A percentile compares a stretch with the other conserved stretches of the same genome.
Evolutionary conservation across 37 sponge, comb jelly and placozoan species (phyloP).

Genomic region (Eunapius fragilis): DNA sequence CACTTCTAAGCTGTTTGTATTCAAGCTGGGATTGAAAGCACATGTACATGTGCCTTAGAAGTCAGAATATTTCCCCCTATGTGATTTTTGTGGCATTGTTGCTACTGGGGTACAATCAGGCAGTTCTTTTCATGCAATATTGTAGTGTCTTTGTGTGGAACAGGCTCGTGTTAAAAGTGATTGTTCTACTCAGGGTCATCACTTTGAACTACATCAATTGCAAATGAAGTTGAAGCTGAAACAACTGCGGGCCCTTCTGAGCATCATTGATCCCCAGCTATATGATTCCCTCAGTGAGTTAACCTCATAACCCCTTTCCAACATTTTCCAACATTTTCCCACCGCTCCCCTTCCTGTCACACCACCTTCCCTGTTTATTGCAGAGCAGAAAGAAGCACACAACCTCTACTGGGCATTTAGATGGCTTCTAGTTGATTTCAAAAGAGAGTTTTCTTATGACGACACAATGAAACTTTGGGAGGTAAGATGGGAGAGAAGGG

Average conservation of each 20-base stretch:
- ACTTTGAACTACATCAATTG: constrained; percentile 85
- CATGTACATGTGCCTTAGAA: too few relatives aligned
- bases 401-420: constrained; percentile 93
- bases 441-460: constrained; percentile 83
- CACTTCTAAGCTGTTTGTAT: too few relatives aligned
- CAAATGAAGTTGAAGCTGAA: constrained; percentile 69
- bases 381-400: constrained; percentile 76
- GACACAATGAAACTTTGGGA: constrained; percentile 88
- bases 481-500: constrained; percentile 28
- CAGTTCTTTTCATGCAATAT: too few relatives aligned
- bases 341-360: too few relatives aligned
- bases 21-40: too few relatives aligned
- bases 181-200: constrained; percentile 30
- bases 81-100: too few relatives aligned
- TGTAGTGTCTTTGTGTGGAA: too few relatives aligned
- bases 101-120: too few relatives aligned
- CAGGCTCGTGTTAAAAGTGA: too few relatives aligned
- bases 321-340: too few relatives aligned
- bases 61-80: too few relatives aligned
- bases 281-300: constrained; percentile 80
- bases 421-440: constrained; percentile 93
- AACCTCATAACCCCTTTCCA: neutral
- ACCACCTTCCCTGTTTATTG: neutral
- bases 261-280: constrained; percentile 61
- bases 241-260: constrained; percentile 70